These are phyloP conservation scores for Neopipo cinnamomea DNA, from an alignment of 2,113 vertebrate species.

Conservation along the genomic window DNA sequence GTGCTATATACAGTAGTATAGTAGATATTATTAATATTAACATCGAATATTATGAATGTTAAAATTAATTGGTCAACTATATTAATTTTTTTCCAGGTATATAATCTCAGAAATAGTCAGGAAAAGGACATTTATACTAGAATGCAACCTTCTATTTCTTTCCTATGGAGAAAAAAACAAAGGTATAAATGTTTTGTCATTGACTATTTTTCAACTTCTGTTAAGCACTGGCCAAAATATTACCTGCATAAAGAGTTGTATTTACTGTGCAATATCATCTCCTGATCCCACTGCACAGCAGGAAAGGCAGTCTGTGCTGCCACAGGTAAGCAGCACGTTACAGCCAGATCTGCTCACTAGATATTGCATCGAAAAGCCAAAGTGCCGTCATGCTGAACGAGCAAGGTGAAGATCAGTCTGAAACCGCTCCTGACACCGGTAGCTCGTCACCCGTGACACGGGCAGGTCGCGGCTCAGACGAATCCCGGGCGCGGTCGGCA, in stretches of 20 bases:
- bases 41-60: neutral
- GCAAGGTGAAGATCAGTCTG: neutral
- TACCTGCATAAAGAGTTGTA: neutral
- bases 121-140: neutral
- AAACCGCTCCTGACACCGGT: fast-evolving
- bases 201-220: neutral
- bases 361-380: fast-evolving
- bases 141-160: neutral
- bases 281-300: neutral
- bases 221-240: neutral
- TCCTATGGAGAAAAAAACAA: fast-evolving
- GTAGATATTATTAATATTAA: neutral
- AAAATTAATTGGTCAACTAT: neutral
- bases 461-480: neutral
- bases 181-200: neutral
- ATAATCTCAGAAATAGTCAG: neutral
- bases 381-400: neutral
- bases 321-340: fast-evolving
- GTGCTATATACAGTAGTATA: neutral
- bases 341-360: fast-evolving
- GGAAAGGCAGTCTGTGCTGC: neutral
- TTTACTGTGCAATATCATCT: neutral
- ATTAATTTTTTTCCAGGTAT: neutral
- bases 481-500: neutral
- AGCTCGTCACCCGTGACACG: neutral